Evolutionary conservation across 2,888 invertebrate genomes (phyloP).

Genomic region (Apeira syringaria): DNA sequence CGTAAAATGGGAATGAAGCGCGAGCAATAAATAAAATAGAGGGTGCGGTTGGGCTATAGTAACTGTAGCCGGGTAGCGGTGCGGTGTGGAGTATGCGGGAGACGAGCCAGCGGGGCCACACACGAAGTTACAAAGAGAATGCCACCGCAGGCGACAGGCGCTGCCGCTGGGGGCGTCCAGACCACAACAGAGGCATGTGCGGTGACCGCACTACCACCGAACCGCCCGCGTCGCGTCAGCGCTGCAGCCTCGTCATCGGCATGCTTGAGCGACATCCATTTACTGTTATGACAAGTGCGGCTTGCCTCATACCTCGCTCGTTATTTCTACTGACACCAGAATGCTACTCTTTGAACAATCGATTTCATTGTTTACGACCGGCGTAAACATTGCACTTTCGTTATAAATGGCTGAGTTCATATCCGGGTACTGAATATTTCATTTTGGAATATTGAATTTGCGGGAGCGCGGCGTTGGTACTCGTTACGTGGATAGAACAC

Average conservation of each 20-base stretch:
- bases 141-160: constrained; percentile 30
- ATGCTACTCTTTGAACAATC: constrained; percentile 5
- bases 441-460: constrained; percentile 62
- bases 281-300: constrained; percentile 41
- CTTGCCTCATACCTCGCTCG: constrained; percentile 21
- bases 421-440: constrained; percentile 66
- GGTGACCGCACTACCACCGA: constrained; percentile 29
- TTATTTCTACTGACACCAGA: constrained; percentile 10
- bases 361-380: constrained; percentile 35
- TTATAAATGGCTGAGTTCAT: constrained; percentile 45
- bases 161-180: constrained; percentile 18
- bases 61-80: constrained; percentile 13
- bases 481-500: constrained; percentile 30
- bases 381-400: constrained; percentile 49
- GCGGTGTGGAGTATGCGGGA: constrained; percentile 35
- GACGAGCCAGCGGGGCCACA: constrained; percentile 40
- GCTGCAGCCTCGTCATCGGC: constrained; percentile 43
- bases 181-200: constrained; percentile 54
- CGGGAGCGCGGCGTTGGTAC: constrained; percentile 31
- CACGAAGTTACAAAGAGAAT: constrained; percentile 43
- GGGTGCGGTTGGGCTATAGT: constrained; percentile 33
- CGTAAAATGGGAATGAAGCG: constrained; percentile 50
- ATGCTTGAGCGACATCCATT: constrained; percentile 41
- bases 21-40: constrained; percentile 47
- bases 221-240: constrained; percentile 10